These are phyloP conservation scores for Cepphus grylle DNA, from an alignment of 2,113 vertebrate species.

Conservation along the genomic window DNA sequence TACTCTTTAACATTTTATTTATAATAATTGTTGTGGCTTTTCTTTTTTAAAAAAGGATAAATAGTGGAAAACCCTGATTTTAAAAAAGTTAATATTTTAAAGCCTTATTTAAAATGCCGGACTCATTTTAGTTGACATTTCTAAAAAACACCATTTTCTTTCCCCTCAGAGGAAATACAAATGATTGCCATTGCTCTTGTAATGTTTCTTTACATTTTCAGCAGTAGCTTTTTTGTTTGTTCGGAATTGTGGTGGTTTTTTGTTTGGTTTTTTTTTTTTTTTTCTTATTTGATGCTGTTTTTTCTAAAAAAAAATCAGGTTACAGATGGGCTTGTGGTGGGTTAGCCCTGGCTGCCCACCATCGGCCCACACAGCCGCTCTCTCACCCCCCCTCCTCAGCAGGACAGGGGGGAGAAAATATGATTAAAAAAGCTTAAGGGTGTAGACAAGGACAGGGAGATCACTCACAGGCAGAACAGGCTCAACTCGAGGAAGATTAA, in stretches of 20 bases:
- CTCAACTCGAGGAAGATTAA: not conserved
- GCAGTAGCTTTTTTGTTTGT: not conserved
- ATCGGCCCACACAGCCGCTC: not conserved
- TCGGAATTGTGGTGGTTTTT: not conserved
- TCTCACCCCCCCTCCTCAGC: not conserved
- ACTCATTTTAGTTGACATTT: not conserved
- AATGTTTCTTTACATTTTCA: not conserved
- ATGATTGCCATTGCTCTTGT: not conserved
- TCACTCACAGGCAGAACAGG: not conserved
- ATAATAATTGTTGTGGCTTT: not conserved
- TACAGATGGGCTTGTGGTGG: not conserved
- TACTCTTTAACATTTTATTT: not conserved
- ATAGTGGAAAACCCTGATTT: not conserved
- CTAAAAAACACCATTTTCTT: not conserved
- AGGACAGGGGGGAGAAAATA: not conserved
- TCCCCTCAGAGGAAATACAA: not conserved
- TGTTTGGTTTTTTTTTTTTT: not conserved
- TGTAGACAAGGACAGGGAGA: not conserved
- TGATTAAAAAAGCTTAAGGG: rapidly evolving
- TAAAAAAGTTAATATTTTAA: not conserved
- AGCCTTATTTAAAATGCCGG: not conserved
- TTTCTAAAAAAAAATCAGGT: not conserved
- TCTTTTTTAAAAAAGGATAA: not conserved
- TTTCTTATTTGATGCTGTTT: rapidly evolving
- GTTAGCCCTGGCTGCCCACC: not conserved